These are phyloP conservation scores for Armadillidium nasatum DNA, from an alignment of 1,140 invertebrate genomes.

Conservation along the genomic window DNA sequence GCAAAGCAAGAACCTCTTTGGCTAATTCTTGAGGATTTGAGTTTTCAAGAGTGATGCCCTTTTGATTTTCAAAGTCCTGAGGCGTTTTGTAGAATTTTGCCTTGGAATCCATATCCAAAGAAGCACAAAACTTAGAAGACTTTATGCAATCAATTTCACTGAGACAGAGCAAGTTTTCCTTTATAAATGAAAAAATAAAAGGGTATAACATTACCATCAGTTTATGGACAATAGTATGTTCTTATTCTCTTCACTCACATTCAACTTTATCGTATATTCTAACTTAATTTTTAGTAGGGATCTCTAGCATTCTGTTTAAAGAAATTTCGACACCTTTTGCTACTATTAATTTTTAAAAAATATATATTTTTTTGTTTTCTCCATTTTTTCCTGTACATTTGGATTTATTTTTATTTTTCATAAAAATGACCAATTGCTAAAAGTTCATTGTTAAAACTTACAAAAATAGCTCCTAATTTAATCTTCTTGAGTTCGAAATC, in stretches of 20 bases:
- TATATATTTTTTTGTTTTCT: too few species aligned
- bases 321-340: too few species aligned
- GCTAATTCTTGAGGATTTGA: slow-evolving; percentile 52
- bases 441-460: slow-evolving; percentile 56
- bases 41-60: background rate
- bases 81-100: background rate
- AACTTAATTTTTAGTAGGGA: too few species aligned
- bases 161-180: slow-evolving; percentile 2
- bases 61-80: background rate
- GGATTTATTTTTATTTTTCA: too few species aligned
- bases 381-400: too few species aligned
- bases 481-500: slow-evolving; percentile 56
- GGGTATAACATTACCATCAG: too few species aligned
- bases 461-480: slow-evolving; percentile 62
- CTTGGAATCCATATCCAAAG: background rate
- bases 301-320: too few species aligned
- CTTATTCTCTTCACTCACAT: too few species aligned
- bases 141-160: background rate
- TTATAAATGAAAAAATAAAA: too few species aligned
- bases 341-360: too few species aligned
- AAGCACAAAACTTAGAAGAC: background rate
- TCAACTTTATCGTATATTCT: too few species aligned
- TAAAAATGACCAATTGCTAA: slow-evolving; percentile 1
- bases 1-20: slow-evolving; percentile 54
- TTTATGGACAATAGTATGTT: too few species aligned